phyloP scores from a whole-genome alignment of 1,140 invertebrate genomes.

The Antheraea pernyi region DNA sequence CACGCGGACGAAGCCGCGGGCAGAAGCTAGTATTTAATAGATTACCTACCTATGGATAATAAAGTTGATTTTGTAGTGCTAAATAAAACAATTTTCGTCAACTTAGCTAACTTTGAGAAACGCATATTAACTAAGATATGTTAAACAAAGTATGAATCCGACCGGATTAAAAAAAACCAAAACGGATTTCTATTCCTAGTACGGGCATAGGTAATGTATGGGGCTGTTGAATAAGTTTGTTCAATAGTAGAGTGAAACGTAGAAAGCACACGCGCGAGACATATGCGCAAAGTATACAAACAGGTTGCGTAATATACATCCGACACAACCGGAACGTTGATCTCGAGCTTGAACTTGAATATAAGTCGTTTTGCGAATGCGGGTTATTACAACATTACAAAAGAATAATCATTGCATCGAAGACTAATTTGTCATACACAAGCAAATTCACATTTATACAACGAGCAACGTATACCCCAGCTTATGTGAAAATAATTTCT shows the following conservation, averaged over 20 bases:
- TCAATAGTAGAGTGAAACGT: conserved; percentile 26
- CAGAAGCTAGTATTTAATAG: no score
- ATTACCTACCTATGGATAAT: no score
- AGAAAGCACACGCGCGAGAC: conserved; percentile 29
- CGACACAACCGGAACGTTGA: conserved; percentile 52
- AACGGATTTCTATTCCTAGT: background rate
- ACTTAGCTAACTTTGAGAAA: no score
- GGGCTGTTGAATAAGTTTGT: conserved; percentile 19
- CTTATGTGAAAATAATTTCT: conserved; percentile 69
- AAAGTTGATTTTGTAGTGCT: no score
- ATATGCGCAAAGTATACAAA: conserved; percentile 37
- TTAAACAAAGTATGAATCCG: no score
- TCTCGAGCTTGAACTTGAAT: conserved; percentile 65
- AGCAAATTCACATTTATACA: background rate
- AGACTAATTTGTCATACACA: background rate
- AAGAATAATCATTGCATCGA: background rate
- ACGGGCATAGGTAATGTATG: background rate
- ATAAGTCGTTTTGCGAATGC: conserved; percentile 6
- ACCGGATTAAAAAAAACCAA: no score
- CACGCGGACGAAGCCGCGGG: no score
- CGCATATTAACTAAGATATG: no score
- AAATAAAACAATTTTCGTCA: no score
- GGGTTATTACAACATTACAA: background rate
- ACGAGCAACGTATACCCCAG: background rate
- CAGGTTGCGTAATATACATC: conserved; percentile 43